phyloP scores from a whole-genome alignment of 1,140 invertebrate species.

The Drosophila micromelanica region DNA sequence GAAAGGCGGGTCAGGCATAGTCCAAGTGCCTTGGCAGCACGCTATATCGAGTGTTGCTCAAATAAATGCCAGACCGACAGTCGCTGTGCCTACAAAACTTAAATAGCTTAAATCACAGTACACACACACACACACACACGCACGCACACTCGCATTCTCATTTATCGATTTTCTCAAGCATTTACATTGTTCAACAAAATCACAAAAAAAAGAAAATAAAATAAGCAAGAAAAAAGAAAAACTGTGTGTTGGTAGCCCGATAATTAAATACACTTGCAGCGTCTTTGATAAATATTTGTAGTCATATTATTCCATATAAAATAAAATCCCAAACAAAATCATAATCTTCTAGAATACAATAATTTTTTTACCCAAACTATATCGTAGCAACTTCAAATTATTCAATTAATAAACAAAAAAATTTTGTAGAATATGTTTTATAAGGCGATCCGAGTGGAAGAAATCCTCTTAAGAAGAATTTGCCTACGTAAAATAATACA shows the following conservation, averaged over 20 bases:
- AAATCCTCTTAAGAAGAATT: no score
- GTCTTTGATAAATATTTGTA: neutral
- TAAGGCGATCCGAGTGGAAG: no score
- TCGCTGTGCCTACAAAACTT: constrained; percentile 49
- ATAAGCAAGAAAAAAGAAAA: neutral
- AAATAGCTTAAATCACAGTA: constrained; percentile 59
- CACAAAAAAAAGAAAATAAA: constrained; percentile 15
- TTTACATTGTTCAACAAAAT: constrained; percentile 32
- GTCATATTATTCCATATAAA: no score
- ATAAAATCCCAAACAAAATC: no score
- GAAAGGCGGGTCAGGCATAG: constrained; percentile 62
- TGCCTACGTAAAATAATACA: no score
- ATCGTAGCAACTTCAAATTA: no score
- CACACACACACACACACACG: constrained; percentile 10
- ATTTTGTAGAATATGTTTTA: no score
- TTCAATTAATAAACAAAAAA: no score
- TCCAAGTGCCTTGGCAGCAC: constrained; percentile 39
- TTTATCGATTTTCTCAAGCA: constrained; percentile 67
- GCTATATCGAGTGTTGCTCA: constrained; percentile 20
- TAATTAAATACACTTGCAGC: neutral
- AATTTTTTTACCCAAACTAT: no score
- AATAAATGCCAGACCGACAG: constrained; percentile 32
- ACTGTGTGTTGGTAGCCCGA: neutral
- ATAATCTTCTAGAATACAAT: no score
- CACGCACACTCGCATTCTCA: constrained; percentile 6